These are phyloP conservation scores for Myotis myotis DNA, from an alignment of 2,797 vertebrate species.

Conservation along the genomic window DNA sequence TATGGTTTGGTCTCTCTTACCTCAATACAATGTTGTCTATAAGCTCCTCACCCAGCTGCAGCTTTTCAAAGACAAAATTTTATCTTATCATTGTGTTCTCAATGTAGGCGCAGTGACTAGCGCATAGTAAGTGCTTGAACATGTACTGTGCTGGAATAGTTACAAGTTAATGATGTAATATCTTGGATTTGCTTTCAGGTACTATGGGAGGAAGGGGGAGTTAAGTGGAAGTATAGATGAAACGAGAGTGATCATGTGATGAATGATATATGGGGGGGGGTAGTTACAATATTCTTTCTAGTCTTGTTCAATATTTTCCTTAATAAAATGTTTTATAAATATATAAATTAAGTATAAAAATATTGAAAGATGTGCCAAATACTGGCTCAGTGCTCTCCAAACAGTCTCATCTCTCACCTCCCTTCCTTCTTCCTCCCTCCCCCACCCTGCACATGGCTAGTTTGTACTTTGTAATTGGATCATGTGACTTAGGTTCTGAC, in stretches of 20 bases:
- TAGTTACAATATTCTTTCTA: background rate
- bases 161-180: background rate
- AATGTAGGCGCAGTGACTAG: background rate
- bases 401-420: background rate
- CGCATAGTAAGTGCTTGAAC: background rate
- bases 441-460: background rate
- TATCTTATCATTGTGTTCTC: background rate
- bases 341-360: background rate
- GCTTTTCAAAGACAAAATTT: conserved; percentile 15
- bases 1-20: background rate
- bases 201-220: background rate
- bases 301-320: conserved; percentile 2
- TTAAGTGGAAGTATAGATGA: background rate
- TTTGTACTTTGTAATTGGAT: background rate
- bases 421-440: background rate
- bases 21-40: background rate
- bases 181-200: conserved; percentile 20
- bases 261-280: background rate
- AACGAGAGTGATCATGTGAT: background rate
- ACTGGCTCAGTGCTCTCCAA: background rate
- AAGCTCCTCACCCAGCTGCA: background rate
- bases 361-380: background rate
- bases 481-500: background rate
- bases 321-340: background rate
- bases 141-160: conserved; percentile 14